Evolutionary conservation across 2,797 vertebrate genomes (phyloP).

Genomic region (Podargus strigoides): DNA sequence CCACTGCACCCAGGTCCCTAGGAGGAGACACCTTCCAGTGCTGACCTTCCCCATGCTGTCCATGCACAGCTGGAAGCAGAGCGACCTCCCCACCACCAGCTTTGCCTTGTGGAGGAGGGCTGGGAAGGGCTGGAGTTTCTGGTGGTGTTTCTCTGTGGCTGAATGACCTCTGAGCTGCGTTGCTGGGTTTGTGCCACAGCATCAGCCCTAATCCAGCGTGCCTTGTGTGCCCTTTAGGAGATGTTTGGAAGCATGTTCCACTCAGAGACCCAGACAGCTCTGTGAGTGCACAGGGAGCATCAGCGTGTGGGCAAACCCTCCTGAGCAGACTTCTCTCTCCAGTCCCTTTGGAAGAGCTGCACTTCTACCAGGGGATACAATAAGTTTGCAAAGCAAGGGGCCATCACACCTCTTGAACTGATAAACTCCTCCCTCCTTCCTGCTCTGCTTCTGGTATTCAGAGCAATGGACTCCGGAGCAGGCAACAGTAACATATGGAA

Average conservation of each 20-base stretch:
- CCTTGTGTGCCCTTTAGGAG: slow-evolving; percentile 61
- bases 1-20: background rate
- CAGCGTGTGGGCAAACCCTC: background rate
- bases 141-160: background rate
- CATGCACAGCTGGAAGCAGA: background rate
- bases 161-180: background rate
- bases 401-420: background rate
- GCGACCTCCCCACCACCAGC: background rate
- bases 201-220: background rate
- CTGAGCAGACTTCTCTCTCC: background rate
- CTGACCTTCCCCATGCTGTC: background rate
- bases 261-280: slow-evolving; percentile 74
- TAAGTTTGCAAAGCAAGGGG: background rate
- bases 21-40: background rate
- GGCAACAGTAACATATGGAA: background rate
- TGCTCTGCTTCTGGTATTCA: background rate
- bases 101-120: background rate
- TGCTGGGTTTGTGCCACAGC: background rate
- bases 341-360: background rate
- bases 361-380: background rate
- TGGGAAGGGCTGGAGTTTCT: background rate
- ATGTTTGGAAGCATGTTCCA: slow-evolving; percentile 83
- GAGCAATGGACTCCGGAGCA: background rate
- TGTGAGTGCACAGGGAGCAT: slow-evolving; percentile 55
- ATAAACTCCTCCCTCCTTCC: background rate